Evolutionary conservation across 2,113 vertebrate genomes (phyloP).

Genomic region (Caloenas nicobarica): DNA sequence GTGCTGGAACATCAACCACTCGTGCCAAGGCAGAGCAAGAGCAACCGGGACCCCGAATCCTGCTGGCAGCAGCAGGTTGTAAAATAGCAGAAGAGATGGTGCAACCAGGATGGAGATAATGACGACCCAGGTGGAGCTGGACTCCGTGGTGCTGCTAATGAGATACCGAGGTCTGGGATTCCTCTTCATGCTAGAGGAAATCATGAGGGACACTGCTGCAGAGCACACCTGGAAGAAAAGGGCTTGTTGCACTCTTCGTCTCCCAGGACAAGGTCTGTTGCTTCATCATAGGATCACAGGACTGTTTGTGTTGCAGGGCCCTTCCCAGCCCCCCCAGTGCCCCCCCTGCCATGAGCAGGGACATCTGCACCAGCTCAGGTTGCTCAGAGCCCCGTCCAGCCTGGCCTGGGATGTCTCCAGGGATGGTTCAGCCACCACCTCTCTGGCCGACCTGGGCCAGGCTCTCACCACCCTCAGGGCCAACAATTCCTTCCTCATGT

Average conservation of each 20-base stretch:
- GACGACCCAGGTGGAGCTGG: background rate
- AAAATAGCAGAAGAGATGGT: background rate
- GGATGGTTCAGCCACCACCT: no score
- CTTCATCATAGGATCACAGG: no score
- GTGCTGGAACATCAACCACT: accelerated
- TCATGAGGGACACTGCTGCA: background rate
- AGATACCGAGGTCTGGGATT: background rate
- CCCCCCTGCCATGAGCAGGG: no score
- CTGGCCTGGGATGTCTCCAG: no score
- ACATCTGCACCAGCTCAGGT: no score
- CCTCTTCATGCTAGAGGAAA: background rate
- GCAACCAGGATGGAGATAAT: accelerated
- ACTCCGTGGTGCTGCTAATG: background rate
- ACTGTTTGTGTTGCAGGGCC: no score
- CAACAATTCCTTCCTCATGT: no score
- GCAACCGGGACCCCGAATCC: accelerated
- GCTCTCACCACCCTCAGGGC: no score
- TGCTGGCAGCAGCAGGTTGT: background rate
- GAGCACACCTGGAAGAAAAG: background rate
- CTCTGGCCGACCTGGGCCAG: no score
- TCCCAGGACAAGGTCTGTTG: background rate
- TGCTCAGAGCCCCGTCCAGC: no score
- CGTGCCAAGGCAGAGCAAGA: background rate
- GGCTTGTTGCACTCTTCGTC: accelerated
- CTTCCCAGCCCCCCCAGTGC: no score